These are phyloP conservation scores for Scaptomyza caliginosa DNA, from an alignment of 2,888 invertebrate genomes.

Conservation along the genomic window DNA sequence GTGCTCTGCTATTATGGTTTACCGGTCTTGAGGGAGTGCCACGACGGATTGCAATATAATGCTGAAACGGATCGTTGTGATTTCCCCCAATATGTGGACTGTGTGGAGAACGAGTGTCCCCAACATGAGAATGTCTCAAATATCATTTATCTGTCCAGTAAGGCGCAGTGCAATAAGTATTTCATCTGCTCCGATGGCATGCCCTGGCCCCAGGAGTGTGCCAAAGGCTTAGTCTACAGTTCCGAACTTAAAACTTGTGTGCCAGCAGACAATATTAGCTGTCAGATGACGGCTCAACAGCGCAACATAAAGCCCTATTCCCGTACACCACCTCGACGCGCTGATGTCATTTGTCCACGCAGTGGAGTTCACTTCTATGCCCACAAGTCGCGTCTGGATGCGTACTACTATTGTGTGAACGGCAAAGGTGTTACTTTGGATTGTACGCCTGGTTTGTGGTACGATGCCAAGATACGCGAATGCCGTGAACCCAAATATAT, in stretches of 20 bases:
- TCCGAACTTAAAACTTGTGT: constrained; percentile 68
- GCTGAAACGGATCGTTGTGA: constrained; percentile 80
- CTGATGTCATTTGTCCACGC: constrained; percentile 77
- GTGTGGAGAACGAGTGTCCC: constrained; percentile 76
- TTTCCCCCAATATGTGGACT: constrained; percentile 79
- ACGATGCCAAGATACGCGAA: constrained; percentile 61
- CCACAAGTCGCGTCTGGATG: constrained; percentile 58
- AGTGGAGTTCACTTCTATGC: constrained; percentile 72
- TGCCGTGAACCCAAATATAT: constrained; percentile 75
- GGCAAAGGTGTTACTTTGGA: constrained; percentile 80
- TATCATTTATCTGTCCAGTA: constrained; percentile 71
- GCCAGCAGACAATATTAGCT: constrained; percentile 55
- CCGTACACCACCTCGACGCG: constrained; percentile 75
- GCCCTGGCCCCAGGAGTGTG: constrained; percentile 64
- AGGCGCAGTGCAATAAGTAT: constrained; percentile 71
- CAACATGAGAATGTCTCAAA: constrained; percentile 54
- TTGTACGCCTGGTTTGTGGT: constrained; percentile 81
- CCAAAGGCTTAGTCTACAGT: constrained; percentile 71
- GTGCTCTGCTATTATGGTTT: constrained; percentile 73
- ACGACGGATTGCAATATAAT: constrained; percentile 81
- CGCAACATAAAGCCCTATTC: constrained; percentile 76
- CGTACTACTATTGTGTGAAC: constrained; percentile 81
- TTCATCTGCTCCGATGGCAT: constrained; percentile 80
- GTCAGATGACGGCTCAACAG: constrained; percentile 48
- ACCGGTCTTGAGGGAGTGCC: constrained; percentile 73